Conservation (phyloP, 2,888 invertebrate genomes). For the Blastobasis lacticolella region DNA sequence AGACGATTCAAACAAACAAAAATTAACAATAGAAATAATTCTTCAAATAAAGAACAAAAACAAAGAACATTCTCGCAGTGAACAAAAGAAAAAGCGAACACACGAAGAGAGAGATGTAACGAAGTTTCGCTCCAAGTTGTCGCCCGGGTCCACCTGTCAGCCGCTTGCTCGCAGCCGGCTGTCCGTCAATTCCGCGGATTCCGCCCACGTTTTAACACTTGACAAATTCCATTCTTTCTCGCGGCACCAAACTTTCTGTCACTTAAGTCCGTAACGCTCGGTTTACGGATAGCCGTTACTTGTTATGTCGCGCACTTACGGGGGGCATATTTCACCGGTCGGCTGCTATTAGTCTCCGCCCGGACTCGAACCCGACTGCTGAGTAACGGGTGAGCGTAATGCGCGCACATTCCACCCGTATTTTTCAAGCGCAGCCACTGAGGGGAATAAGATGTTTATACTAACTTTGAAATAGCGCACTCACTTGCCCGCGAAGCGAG, state of each 20-base stretch:
- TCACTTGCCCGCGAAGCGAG: neutral
- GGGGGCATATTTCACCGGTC: constrained; percentile 40
- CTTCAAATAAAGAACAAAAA: too few species aligned
- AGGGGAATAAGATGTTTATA: constrained; percentile 35
- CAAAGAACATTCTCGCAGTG: too few species aligned
- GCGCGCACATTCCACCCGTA: constrained; percentile 44
- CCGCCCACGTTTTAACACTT: neutral
- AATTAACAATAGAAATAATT: too few species aligned
- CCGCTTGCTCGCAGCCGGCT: too few species aligned
- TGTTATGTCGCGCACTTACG: constrained; percentile 37
- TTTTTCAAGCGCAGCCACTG: constrained; percentile 46
- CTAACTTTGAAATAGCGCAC: constrained; percentile 10
- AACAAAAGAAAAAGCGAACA: too few species aligned
- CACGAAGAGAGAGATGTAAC: too few species aligned
- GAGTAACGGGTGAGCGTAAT: constrained; percentile 53
- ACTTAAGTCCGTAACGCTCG: constrained; percentile 10
- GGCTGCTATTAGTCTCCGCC: constrained; percentile 45
- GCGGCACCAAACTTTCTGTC: neutral
- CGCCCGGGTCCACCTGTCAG: too few species aligned
- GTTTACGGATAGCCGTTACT: constrained; percentile 29
- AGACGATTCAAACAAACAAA: too few species aligned
- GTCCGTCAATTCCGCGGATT: neutral
- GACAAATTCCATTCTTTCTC: neutral
- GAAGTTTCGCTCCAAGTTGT: too few species aligned
- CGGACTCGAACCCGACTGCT: constrained; percentile 35